phyloP scores from a whole-genome alignment of 2,797 vertebrate genomes.

The Tragelaphus oryx region DNA sequence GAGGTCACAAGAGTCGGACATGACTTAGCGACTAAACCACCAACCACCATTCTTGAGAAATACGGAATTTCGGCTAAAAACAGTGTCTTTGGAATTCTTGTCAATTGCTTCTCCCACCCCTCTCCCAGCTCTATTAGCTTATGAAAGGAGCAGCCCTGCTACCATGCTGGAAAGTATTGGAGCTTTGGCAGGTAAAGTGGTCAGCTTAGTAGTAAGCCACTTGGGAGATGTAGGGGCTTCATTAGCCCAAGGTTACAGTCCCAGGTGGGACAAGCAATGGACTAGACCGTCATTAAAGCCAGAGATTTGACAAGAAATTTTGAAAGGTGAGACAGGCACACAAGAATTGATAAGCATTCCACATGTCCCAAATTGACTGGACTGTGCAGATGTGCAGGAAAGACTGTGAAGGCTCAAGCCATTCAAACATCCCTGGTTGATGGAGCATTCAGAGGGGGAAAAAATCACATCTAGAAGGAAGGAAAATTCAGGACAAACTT shows the following conservation, averaged over 20 bases:
- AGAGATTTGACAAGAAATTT: not conserved
- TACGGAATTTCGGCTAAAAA: not conserved
- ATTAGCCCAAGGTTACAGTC: not conserved
- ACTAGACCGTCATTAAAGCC: not conserved
- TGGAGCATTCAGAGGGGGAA: not conserved
- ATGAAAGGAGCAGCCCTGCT: not conserved
- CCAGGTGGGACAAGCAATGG: not conserved
- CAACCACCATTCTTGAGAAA: not conserved
- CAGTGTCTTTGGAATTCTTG: not conserved
- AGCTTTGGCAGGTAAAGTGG: not conserved
- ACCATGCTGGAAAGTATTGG: not conserved
- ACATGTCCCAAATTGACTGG: not conserved
- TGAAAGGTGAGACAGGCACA: not conserved
- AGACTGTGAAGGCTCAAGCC: not conserved
- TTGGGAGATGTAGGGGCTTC: not conserved
- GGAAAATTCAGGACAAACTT: not conserved
- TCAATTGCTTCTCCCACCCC: not conserved
- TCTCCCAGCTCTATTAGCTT: not conserved
- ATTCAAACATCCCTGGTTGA: not conserved
- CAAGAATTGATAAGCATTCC: not conserved
- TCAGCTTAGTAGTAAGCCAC: not conserved
- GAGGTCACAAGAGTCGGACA: not conserved
- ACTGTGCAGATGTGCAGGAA: not conserved
- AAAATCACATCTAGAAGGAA: not conserved
- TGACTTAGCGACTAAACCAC: not conserved